These are phyloP conservation scores for Dysmachus trigonus DNA, from an alignment of 2,888 invertebrate genomes.

Conservation along the genomic window DNA sequence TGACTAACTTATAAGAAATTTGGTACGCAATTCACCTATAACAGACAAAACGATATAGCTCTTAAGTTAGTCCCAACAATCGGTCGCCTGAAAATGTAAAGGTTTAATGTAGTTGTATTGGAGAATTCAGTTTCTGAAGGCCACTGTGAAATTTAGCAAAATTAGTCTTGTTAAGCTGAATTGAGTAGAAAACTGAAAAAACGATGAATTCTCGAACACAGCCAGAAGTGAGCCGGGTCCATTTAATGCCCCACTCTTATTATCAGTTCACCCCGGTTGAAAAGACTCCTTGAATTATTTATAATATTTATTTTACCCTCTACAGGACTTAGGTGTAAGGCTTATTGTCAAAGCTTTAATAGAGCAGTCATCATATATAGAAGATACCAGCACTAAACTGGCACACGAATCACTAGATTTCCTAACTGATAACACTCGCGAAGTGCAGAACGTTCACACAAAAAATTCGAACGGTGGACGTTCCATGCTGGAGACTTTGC, in stretches of 20 bases:
- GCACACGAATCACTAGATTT: neutral
- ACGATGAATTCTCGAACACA: neutral
- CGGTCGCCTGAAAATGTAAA: no score
- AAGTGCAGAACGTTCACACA: neutral
- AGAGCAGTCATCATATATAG: conserved; percentile 69
- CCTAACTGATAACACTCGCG: neutral
- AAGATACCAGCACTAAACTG: conserved; percentile 42
- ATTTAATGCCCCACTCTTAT: neutral
- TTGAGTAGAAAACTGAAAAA: neutral
- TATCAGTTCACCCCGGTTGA: neutral
- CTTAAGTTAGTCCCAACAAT: no score
- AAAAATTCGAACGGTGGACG: conserved; percentile 27
- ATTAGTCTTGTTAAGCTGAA: neutral
- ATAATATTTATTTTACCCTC: neutral
- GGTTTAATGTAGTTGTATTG: no score
- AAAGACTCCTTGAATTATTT: neutral
- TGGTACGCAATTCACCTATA: no score
- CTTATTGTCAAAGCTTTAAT: conserved; percentile 79
- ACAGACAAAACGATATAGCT: no score
- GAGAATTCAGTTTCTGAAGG: neutral
- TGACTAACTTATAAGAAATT: no score
- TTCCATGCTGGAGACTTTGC: conserved; percentile 48
- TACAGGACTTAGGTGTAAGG: conserved; percentile 70
- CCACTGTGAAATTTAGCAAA: neutral
- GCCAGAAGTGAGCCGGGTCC: neutral